A percentile compares a stretch with the other conserved stretches of the same genome.
These are phyloP conservation scores for Polyodon spathula DNA, from an alignment of 2,113 vertebrate species.

Conservation along the genomic window DNA sequence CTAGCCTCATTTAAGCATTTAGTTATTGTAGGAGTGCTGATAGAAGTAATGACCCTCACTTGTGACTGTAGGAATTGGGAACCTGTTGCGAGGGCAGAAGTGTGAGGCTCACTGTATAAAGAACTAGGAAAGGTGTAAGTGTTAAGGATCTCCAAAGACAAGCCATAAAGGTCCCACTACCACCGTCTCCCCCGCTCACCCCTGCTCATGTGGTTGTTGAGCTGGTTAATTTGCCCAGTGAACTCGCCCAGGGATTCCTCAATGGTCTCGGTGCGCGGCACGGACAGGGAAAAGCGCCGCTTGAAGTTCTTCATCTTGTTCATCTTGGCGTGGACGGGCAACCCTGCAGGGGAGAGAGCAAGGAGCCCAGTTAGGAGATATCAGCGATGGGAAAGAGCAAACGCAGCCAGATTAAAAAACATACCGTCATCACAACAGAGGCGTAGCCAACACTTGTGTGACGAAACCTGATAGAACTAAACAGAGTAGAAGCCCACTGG, in stretches of 20 bases:
- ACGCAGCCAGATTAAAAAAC: too few species aligned
- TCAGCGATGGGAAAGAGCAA: too few species aligned
- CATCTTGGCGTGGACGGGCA: conserved; percentile 47
- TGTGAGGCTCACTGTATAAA: too few species aligned
- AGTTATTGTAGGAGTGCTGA: too few species aligned
- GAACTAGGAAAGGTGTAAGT: not conserved
- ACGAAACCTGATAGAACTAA: too few species aligned
- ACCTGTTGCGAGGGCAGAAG: too few species aligned
- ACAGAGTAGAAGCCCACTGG: too few species aligned
- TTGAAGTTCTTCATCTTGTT: conserved; percentile 97
- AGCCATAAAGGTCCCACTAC: not conserved
- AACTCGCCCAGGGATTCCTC: conserved; percentile 81
- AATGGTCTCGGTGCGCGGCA: conserved; percentile 88
- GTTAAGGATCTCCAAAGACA: not conserved
- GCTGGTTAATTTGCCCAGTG: conserved; percentile 87
- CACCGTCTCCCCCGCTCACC: conserved; percentile 48
- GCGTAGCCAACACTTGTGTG: too few species aligned
- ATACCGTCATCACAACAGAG: too few species aligned
- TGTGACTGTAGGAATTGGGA: too few species aligned
- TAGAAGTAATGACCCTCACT: too few species aligned
- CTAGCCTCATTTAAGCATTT: too few species aligned
- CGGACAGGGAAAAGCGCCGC: conserved; percentile 83
- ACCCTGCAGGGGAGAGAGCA: conserved; percentile 22
- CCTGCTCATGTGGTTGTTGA: conserved; percentile 73
- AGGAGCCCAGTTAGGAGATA: not conserved